phyloP scores from a whole-genome alignment of 2,888 invertebrate genomes.

The Pinctada fucata region DNA sequence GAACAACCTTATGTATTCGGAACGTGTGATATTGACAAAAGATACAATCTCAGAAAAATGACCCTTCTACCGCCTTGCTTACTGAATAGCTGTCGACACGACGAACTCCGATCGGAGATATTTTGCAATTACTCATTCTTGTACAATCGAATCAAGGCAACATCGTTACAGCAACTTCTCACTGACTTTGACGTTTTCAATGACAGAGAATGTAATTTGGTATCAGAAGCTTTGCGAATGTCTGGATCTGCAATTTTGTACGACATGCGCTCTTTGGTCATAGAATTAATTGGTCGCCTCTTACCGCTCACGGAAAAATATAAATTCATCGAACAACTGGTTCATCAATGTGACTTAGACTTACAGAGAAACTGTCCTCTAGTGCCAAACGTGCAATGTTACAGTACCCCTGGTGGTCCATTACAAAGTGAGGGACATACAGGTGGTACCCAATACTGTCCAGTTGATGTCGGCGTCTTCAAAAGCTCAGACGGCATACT shows the following conservation, averaged over 20 bases:
- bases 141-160: conserved; percentile 94
- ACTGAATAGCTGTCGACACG: conserved; percentile 79
- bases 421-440: conserved; percentile 70
- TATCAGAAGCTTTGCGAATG: conserved; percentile 93
- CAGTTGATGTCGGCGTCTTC: conserved; percentile 64
- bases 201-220: conserved; percentile 88
- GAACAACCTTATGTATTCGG: conserved; percentile 67
- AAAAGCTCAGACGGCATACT: conserved; percentile 64
- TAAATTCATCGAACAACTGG: conserved; percentile 54
- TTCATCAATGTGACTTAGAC: conserved; percentile 65
- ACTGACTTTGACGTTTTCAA: conserved; percentile 84
- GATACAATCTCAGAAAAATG: conserved; percentile 71
- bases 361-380: conserved; percentile 62
- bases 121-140: conserved; percentile 98
- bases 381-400: conserved; percentile 70
- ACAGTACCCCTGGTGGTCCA: conserved; percentile 70
- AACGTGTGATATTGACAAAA: conserved; percentile 39
- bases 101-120: conserved; percentile 92
- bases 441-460: conserved; percentile 52
- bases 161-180: conserved; percentile 94
- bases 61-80: conserved; percentile 70
- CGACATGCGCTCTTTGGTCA: conserved; percentile 94
- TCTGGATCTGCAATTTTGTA: conserved; percentile 93
- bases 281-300: conserved; percentile 93
- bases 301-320: conserved; percentile 81